These are phyloP conservation scores for Brachionus manjavacas DNA, from an alignment of 1,140 invertebrate genomes.

Conservation along the genomic window DNA sequence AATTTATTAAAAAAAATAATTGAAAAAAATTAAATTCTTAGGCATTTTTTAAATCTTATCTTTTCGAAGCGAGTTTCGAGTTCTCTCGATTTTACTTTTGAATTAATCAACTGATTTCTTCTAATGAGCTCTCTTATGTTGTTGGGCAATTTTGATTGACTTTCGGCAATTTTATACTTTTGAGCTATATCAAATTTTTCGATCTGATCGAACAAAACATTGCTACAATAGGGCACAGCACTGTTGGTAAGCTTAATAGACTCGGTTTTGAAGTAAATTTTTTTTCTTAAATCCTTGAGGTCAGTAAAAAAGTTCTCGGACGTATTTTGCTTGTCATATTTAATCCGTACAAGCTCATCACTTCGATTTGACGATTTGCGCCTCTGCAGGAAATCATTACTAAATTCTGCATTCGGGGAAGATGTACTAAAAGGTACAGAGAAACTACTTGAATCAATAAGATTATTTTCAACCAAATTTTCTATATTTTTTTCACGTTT, in stretches of 20 bases:
- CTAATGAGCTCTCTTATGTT: neutral
- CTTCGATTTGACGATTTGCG: neutral
- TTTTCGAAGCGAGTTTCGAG: conserved; percentile 1
- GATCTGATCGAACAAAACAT: conserved; percentile 10
- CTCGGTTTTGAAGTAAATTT: neutral
- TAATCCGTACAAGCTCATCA: neutral
- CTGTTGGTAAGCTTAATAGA: neutral
- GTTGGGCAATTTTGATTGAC: neutral
- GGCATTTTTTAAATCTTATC: conserved; percentile 1
- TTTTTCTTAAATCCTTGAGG: neutral
- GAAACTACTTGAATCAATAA: neutral
- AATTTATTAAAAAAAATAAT: neutral
- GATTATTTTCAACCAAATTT: neutral
- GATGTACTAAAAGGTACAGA: conserved; percentile 4
- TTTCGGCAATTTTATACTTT: neutral
- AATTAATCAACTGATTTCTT: neutral
- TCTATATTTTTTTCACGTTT: neutral
- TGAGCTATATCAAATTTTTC: neutral
- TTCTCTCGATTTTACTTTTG: neutral
- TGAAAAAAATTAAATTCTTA: neutral
- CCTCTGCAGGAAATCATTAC: neutral
- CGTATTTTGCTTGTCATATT: neutral
- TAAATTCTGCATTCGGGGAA: neutral
- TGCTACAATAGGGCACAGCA: neutral
- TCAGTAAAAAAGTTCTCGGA: conserved; percentile 1